Evolutionary conservation across 2,113 vertebrate genomes (phyloP).

Genomic region (Xiphophorus hellerii): DNA sequence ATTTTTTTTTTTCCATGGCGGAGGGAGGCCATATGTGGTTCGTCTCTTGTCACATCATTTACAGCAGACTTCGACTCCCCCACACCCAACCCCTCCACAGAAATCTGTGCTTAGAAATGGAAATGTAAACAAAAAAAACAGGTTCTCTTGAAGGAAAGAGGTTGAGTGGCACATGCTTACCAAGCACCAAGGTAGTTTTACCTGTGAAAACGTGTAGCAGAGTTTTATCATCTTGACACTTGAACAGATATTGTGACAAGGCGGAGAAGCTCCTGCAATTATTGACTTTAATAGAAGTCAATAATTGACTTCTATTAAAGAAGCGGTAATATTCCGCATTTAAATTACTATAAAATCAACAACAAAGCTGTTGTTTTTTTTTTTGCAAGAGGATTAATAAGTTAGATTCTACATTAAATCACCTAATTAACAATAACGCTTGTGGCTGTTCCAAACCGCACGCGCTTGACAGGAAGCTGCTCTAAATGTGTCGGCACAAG

Average conservation of each 20-base stretch:
- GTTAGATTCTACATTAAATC: not conserved
- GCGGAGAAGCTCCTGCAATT: constrained; percentile 13
- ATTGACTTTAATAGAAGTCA: constrained; percentile 38
- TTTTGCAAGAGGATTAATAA: not conserved
- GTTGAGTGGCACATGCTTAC: not conserved
- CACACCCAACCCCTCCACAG: constrained; percentile 15
- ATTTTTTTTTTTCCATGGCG: constrained; percentile 45
- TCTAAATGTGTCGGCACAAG: constrained; percentile 4
- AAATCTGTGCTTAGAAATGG: not conserved
- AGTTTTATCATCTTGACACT: not conserved
- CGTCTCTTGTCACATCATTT: constrained; percentile 62
- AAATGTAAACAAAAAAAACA: constrained; percentile 28
- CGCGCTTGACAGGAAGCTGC: constrained; percentile 28
- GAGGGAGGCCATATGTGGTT: constrained; percentile 69
- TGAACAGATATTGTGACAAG: constrained; percentile 15
- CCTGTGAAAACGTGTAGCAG: not conserved
- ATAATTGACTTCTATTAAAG: too few relatives aligned
- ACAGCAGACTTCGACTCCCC: constrained; percentile 45
- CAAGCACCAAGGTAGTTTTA: not conserved
- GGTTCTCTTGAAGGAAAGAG: not conserved
- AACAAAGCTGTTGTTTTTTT: not conserved
- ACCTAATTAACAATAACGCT: not conserved
- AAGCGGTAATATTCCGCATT: too few relatives aligned
- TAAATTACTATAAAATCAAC: not conserved
- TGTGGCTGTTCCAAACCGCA: not conserved